Evolutionary conservation across 2,797 vertebrate species (phyloP).

Genomic region (Geotria australis): DNA sequence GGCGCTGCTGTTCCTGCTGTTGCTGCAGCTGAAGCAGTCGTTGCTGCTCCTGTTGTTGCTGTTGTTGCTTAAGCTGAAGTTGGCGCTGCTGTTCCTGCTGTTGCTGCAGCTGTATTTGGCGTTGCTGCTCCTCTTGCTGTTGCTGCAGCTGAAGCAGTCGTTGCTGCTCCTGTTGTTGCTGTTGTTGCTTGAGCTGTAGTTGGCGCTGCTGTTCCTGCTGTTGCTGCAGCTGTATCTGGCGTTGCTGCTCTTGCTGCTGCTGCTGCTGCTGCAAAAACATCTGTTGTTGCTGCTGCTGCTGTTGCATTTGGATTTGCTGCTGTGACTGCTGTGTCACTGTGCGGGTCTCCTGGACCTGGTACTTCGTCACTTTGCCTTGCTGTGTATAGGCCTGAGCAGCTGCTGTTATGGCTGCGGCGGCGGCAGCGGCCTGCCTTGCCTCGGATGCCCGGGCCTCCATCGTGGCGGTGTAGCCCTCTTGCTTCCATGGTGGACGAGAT

Average conservation of each 20-base stretch:
- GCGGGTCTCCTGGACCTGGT: neutral
- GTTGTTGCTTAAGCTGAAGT: neutral
- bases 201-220: too few species aligned
- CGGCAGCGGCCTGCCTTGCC: neutral
- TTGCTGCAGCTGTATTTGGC: too few species aligned
- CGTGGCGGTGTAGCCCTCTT: conserved; percentile 19
- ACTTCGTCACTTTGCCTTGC: too few species aligned
- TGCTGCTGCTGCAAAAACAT: conserved; percentile 2
- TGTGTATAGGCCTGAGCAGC: too few species aligned
- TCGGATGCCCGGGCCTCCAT: neutral
- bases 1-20: conserved; percentile 1
- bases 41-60: neutral
- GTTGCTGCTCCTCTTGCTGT: neutral
- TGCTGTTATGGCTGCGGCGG: neutral
- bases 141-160: conserved; percentile 1
- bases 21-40: conserved; percentile 1
- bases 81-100: too few species aligned
- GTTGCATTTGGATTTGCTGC: conserved; percentile 1
- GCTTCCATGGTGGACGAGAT: conserved; percentile 70
- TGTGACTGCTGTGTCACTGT: neutral
- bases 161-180: neutral
- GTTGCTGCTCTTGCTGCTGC: neutral
- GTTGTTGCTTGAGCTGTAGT: neutral
- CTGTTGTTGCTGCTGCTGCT: neutral
- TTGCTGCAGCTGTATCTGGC: too few species aligned